Evolutionary conservation across 2,113 vertebrate genomes (phyloP).

Genomic region (Pica pica): DNA sequence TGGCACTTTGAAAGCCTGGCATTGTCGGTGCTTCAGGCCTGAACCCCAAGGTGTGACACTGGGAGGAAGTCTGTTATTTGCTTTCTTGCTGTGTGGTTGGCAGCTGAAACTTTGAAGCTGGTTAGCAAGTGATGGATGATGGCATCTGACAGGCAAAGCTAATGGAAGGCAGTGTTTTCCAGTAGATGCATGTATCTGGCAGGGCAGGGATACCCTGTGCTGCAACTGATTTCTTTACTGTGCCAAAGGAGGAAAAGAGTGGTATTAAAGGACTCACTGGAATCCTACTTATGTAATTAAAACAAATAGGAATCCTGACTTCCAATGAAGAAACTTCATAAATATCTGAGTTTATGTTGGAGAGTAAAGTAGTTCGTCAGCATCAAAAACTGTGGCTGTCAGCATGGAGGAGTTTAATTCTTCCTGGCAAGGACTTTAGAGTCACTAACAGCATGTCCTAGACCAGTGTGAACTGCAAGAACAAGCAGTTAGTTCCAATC

Average conservation of each 20-base stretch:
- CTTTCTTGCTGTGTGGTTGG: not conserved
- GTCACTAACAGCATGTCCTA: not conserved
- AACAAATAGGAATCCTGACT: slow-evolving; percentile 42
- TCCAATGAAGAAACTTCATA: slow-evolving; percentile 54
- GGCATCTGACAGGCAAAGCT: slow-evolving; percentile 30
- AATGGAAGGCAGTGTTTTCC: not conserved
- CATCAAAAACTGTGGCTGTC: slow-evolving; percentile 49
- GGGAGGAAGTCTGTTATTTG: not conserved
- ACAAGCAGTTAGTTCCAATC: not conserved
- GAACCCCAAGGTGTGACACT: not conserved
- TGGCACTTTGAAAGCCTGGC: not conserved
- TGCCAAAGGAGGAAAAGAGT: not conserved
- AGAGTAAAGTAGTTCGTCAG: slow-evolving; percentile 15
- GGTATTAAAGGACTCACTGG: slow-evolving; percentile 16
- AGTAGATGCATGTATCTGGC: slow-evolving; percentile 10
- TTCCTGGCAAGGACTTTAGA: slow-evolving; percentile 35
- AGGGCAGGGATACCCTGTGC: not conserved
- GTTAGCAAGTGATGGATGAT: slow-evolving; percentile 18
- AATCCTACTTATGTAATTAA: slow-evolving; percentile 53
- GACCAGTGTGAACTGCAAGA: not conserved
- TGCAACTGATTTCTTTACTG: not conserved
- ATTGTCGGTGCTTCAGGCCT: not conserved
- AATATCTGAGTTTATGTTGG: slow-evolving; percentile 48
- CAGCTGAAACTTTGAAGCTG: slow-evolving; percentile 18
- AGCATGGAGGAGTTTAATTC: slow-evolving; percentile 46